A percentile compares a stretch with the other conserved stretches of the same genome.
These are phyloP conservation scores for Penaeus chinensis DNA, from an alignment of 1,140 invertebrate species.

Conservation along the genomic window DNA sequence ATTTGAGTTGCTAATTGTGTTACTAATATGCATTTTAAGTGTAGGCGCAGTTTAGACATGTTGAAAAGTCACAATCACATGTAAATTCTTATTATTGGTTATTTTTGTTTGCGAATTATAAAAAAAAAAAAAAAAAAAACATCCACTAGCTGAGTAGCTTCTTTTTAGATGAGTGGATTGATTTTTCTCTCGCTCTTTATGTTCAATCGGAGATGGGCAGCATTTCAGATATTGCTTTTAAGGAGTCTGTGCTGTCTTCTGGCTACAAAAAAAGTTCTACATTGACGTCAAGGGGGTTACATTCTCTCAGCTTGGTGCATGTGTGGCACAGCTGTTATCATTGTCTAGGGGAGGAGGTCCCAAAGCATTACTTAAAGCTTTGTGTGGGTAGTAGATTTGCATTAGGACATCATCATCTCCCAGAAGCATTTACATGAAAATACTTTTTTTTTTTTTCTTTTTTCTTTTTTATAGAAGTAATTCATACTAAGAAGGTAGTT, in stretches of 20 bases:
- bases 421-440: too few relatives aligned
- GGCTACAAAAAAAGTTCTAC: background rate
- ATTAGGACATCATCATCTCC: too few relatives aligned
- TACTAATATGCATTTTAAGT: too few relatives aligned
- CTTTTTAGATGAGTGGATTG: background rate
- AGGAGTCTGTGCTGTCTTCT: background rate
- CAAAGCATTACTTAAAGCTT: slow-evolving; percentile 10
- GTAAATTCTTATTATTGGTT: background rate
- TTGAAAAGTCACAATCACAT: too few relatives aligned
- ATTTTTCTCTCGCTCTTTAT: background rate
- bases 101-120: background rate
- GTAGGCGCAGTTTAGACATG: too few relatives aligned
- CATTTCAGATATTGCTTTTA: slow-evolving; percentile 1
- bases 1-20: too few relatives aligned
- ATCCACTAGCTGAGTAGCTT: too few relatives aligned
- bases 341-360: slow-evolving; percentile 31
- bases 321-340: slow-evolving; percentile 52
- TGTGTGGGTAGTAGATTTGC: too few relatives aligned
- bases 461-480: too few relatives aligned
- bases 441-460: too few relatives aligned
- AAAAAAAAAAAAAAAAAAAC: background rate
- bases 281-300: background rate
- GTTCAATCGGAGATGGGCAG: background rate
- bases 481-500: too few relatives aligned
- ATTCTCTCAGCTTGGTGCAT: slow-evolving; percentile 50